Percentiles rank a stretch among this genome's conserved stretches.
phyloP scores from a whole-genome alignment of 2,888 invertebrate species.

The Ecliptopera silaceata region DNA sequence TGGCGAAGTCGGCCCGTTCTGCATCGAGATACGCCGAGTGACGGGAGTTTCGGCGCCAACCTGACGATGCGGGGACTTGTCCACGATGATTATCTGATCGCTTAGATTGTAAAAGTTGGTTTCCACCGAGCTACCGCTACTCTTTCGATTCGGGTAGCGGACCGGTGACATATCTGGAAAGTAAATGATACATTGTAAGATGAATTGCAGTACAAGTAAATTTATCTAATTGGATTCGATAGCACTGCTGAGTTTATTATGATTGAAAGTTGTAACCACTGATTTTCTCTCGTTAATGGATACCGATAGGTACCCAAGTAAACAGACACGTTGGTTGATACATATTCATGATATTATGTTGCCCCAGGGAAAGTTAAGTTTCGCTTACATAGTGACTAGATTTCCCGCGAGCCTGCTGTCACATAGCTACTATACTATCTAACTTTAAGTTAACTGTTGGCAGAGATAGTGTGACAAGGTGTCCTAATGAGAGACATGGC shows the following conservation, averaged over 20 bases:
- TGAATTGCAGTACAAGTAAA: background rate
- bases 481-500: slow-evolving; percentile 13
- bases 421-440: slow-evolving; percentile 1
- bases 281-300: slow-evolving; percentile 22
- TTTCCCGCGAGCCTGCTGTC: slow-evolving; percentile 33
- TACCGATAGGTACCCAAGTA: slow-evolving; percentile 25
- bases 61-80: slow-evolving; percentile 80
- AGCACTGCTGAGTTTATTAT: background rate
- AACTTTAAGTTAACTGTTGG: background rate
- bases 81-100: slow-evolving; percentile 83
- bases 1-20: slow-evolving; percentile 68
- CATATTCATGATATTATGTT: slow-evolving; percentile 39
- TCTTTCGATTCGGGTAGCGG: slow-evolving; percentile 84
- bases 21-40: slow-evolving; percentile 72
- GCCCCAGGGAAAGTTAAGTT: slow-evolving; percentile 44
- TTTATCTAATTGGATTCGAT: background rate
- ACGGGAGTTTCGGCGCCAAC: slow-evolving; percentile 65
- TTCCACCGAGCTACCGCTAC: slow-evolving; percentile 85
- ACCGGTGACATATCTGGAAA: slow-evolving; percentile 85
- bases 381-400: slow-evolving; percentile 28
- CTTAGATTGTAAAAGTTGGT: slow-evolving; percentile 87
- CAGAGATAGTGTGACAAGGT: slow-evolving; percentile 14
- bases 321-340: slow-evolving; percentile 35
- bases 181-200: slow-evolving; percentile 28
- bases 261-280: background rate